Evolutionary conservation across 2,888 invertebrate species (phyloP).

Genomic region (Xestia ashworthii): DNA sequence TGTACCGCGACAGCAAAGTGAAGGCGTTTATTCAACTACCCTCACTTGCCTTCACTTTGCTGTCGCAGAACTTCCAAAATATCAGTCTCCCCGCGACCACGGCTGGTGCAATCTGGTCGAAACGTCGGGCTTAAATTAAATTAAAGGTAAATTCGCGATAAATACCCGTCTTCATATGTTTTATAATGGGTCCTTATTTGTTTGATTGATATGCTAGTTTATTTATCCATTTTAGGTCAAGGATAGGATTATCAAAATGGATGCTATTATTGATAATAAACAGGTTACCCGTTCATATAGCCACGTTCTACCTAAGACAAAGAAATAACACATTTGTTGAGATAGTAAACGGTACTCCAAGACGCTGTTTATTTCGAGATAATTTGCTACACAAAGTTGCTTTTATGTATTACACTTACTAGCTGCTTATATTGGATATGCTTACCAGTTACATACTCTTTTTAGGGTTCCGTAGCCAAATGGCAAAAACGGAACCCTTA

Average conservation of each 20-base stretch:
- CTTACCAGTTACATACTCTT: background rate
- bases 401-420: constrained; percentile 22
- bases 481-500: too few relatives aligned
- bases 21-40: too few relatives aligned
- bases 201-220: constrained; percentile 6
- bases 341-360: constrained; percentile 16
- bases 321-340: constrained; percentile 28
- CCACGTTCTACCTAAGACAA: constrained; percentile 36
- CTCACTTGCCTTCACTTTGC: too few relatives aligned
- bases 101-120: too few relatives aligned
- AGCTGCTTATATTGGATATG: background rate
- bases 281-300: constrained; percentile 21
- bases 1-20: too few relatives aligned
- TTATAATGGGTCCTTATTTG: background rate
- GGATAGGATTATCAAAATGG: constrained; percentile 8
- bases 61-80: too few relatives aligned
- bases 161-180: too few relatives aligned
- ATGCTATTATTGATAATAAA: constrained; percentile 11
- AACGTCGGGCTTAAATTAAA: too few relatives aligned
- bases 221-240: constrained; percentile 19
- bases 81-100: too few relatives aligned
- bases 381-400: constrained; percentile 42
- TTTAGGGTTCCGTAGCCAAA: too few relatives aligned
- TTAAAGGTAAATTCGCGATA: too few relatives aligned
- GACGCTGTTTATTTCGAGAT: constrained; percentile 34